These are phyloP conservation scores for Rotaria socialis DNA, from an alignment of 2,888 invertebrate genomes.

Conservation along the genomic window DNA sequence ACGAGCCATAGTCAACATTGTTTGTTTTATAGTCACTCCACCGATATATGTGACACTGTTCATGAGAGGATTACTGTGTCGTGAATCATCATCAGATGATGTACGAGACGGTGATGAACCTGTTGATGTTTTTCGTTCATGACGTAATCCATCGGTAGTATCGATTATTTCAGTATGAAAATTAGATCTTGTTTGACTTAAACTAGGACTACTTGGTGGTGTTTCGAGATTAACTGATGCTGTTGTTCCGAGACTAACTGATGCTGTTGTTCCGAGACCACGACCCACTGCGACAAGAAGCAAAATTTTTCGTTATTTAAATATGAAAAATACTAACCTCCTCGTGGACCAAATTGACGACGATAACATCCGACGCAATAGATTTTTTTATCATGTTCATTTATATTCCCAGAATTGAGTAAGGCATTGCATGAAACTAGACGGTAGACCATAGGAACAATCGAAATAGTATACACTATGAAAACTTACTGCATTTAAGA, in stretches of 20 bases:
- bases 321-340: background rate
- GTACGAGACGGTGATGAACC: background rate
- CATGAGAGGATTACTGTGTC: background rate
- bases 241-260: background rate
- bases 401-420: slow-evolving; percentile 40
- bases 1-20: background rate
- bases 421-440: slow-evolving; percentile 38
- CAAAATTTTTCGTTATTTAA: background rate
- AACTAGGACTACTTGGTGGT: background rate
- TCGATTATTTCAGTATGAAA: background rate
- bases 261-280: background rate
- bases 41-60: slow-evolving; percentile 11
- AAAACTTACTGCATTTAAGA: slow-evolving; percentile 37
- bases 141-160: background rate
- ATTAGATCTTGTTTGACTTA: background rate
- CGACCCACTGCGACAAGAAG: background rate
- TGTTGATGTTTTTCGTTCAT: background rate
- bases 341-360: slow-evolving; percentile 43
- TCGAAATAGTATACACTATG: background rate
- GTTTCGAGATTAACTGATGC: background rate
- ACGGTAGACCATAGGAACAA: background rate
- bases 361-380: slow-evolving; percentile 44
- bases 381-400: slow-evolving; percentile 41
- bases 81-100: slow-evolving; percentile 15
- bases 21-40: background rate